Base-by-base conservation (phyloP, 2,797 vertebrate genomes). In the Capromys pilorides region DNA sequence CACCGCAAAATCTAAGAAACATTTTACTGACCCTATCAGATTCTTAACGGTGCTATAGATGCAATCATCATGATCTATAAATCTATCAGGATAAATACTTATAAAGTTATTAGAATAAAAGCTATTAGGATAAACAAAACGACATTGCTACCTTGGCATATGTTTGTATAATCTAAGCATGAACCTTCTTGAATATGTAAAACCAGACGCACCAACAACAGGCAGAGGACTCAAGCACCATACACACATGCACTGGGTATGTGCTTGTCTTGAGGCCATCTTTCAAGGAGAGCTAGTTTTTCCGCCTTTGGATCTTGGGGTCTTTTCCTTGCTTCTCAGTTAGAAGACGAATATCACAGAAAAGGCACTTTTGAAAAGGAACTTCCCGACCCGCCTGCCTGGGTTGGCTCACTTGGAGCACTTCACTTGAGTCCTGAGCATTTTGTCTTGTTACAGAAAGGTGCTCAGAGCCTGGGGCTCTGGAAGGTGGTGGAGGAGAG, bases 91-190 rank as follows among this genome's bases (percentile, higher is more conserved):
- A 91, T 88, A 95, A 94, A 91, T 54, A 84, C 59, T 88, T 69
- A 90, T 79, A 94, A 82, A 93, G 61, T 96, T 91, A 94, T 86
- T 93, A 71, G 90, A 91, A 91, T 88, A 96, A 94, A 91, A 45
- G 80, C 96, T 91, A 94, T 84, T 93, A 69, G 92, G 93, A 91
- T 86, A 96, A 92, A 89, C 24, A 97, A 94, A 92, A 77, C 86
- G 80, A 90, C 81, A 89, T n/a, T 80, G 31, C 75, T 81, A 80
- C 69, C 78, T 86, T 67, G 77, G 90, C n/a, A 1, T 69, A 24
- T 71, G 64, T 93, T 91, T 85, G 51, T 28, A 78, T 73, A 61
- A 88, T 2, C 39, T 54, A 92, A 84, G 66, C 59, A 81, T 45
- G n/a, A 66, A 87, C 45, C 84, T 90, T 54, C 61, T 66, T 45